Evolutionary conservation across 2,888 invertebrate species (phyloP), one percentile per base, ranked within the genome.

Genomic region (Drosophila dives): DNA sequence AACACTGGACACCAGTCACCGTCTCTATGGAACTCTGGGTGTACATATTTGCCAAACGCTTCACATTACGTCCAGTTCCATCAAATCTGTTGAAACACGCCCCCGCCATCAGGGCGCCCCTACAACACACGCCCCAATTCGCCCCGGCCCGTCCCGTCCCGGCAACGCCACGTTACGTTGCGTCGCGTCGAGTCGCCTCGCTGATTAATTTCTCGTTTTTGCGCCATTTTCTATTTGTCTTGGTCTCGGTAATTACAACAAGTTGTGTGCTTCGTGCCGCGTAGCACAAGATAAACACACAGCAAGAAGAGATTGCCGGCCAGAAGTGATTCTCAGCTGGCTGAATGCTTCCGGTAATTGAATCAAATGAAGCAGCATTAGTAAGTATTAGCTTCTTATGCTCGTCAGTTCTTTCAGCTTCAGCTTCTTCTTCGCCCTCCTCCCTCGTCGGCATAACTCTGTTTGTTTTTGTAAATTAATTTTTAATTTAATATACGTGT

Each of bases 151-250:
- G 6, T 17, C 29, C 17, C 54, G 42, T 3, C 33, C 54, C 32
- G 32, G n/a, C 49, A 6, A 26, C 34, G 3, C 26, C n/a, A 10
- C 62, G 42, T 4, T n/a, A 11, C 20, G 45, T 2, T 15, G 15
- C 33, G 33, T 15, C 17, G n/a, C 2, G 32, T 40, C 51, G 48
- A 50, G 49, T 56, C 54, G 71, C 69, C 61, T 60, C 81, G 69
- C 88, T 87, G 85, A 91, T 91, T 91, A 90, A 90, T 91, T 84
- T 88, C 90, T 91, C 90, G 88, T 91, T 91, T 91, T 91, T 90
- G 81, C 87, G 83, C 84, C 90, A 91, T 91, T 91, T 90, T 83
- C 83, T 91, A 91, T 91, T 91, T 91, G 89, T 91, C 90, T 90
- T 91, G 82, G 88, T 80, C 87, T 83, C 81, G 86, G 90, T 90